Evolutionary conservation across 2,113 vertebrate genomes (phyloP), one percentile per base, ranked within the genome.

Genomic region (Zeus faber): DNA sequence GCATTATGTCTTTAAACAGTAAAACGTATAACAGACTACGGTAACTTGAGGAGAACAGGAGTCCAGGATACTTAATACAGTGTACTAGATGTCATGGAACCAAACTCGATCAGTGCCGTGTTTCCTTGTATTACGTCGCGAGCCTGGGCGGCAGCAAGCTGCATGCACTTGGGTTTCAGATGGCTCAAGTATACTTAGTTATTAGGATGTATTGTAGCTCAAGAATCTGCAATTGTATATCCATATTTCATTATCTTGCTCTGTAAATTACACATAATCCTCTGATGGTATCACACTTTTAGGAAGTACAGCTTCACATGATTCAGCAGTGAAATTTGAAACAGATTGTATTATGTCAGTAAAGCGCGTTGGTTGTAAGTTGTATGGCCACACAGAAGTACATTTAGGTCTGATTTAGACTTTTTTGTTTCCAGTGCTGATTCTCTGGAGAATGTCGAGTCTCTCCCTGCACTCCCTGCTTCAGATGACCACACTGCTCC

Each of bases 371-470:
- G 13, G 13, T 9, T 35, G 6, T 2, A 37, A n/a, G n/a, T n/a
- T n/a, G n/a, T n/a, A n/a, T n/a, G n/a, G n/a, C n/a, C n/a, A n/a
- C n/a, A 26, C 8, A 49, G 48, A 26, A 17, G 20, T 26, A 20
- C 51, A 22, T 23, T 65, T 26, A 0, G 43, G 2, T 50, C 53
- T n/a, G n/a, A n/a, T n/a, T n/a, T n/a, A n/a, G n/a, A n/a, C n/a
- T n/a, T n/a, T n/a, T 74, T 2, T 74, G 33, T 66, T 51, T 60
- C 39, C 24, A 91, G 88, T 27, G n/a, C 39, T 27, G 85, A n/a
- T n/a, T n/a, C n/a, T n/a, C n/a, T n/a, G n/a, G n/a, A 77, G 63
- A 49, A 8, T 0, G 33, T 39, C 1, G 49, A 65, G 43, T 52
- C 0, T 6, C 59, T 35, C 13, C 54, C 1, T 33, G 18, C 66